Base-by-base conservation (phyloP, 2,888 invertebrate genomes). In the Icerya purchasi region DNA sequence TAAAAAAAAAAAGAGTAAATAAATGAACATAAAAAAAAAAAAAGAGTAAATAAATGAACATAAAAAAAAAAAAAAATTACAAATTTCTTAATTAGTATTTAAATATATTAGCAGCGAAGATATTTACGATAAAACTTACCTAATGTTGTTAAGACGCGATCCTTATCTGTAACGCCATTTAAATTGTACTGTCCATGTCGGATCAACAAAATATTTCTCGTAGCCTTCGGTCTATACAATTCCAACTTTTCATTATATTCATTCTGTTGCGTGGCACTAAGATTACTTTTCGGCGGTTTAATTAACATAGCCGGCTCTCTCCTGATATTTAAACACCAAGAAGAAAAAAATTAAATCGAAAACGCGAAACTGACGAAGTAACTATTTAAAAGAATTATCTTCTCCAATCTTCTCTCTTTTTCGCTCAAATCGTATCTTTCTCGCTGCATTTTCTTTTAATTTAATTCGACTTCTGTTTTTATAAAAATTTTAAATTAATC, bases 131-230 rank as follows among this genome's bases (percentile, higher is more conserved):
- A 54, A n/a, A 56, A 62, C 58, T 73, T 73, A 78, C 93, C 93
- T 60, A 92, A 74, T 54, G 81, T 77, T 0, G 96, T 94, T 14
- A 96, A 77, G 58, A 75, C 74, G 67, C 86, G 78, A 22, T 88
- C 82, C 3, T 76, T 73, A 69, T 93, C 92, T 1, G 74, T 77
- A 25, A 73, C 71, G 0, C 86, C 90, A 10, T 78, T 75, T 51
- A 83, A 72, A 67, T 90, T 78, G 70, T 97, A 98, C 71, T 97
- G 96, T 0, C 97, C 98, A 72, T 98, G 97, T 51, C 97, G 77
- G 61, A 97, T 84, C 19, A 97, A 75, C 65, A 97, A 78, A 57
- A 97, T 72, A 70, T 96, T 89, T n/a, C 94, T 73, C 0, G 78
- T 77, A 0, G 83, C 82, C 65, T 70, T 76, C 0, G 79, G 73